Evolutionary conservation across 2,888 invertebrate species (phyloP).

Genomic region (Leistus spinibarbis): DNA sequence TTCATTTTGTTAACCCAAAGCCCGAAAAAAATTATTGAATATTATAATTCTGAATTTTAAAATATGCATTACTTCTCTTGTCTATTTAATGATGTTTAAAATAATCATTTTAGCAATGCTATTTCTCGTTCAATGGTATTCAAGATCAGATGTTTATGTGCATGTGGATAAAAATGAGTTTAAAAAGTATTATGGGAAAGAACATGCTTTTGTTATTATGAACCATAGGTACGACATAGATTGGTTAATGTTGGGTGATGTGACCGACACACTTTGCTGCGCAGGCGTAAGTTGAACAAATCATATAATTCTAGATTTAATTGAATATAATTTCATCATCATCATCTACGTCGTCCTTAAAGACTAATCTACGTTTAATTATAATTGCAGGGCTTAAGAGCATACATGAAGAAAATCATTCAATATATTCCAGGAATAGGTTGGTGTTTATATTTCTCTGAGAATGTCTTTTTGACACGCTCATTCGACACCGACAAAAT

Average conservation of each 20-base stretch:
- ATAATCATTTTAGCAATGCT: too few species aligned
- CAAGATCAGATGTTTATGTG: conserved; percentile 70
- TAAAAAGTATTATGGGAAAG: conserved; percentile 76
- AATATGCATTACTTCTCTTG: too few species aligned
- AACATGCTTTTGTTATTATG: conserved; percentile 83
- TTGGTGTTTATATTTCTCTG: conserved; percentile 92
- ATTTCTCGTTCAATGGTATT: conserved; percentile 94
- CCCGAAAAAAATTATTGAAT: too few species aligned
- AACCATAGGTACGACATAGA: conserved; percentile 92
- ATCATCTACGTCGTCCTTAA: too few species aligned
- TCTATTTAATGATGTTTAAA: too few species aligned
- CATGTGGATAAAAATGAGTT: conserved; percentile 77
- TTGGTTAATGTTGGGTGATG: conserved; percentile 88
- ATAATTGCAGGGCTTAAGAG: conserved; percentile 79
- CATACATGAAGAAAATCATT: conserved; percentile 88
- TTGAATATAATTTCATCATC: too few species aligned
- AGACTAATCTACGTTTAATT: too few species aligned
- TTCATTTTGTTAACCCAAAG: too few species aligned
- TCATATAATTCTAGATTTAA: too few species aligned
- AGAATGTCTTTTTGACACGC: conserved; percentile 86
- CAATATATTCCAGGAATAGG: conserved; percentile 88
- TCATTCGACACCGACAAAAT: conserved; percentile 85
- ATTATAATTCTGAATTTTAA: too few species aligned
- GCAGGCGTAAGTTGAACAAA: conserved; percentile 69
- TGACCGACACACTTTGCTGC: conserved; percentile 75